Evolutionary conservation across 1,140 invertebrate genomes (phyloP), one percentile per base, ranked within the genome.

Genomic region (Proctacanthus coquilletti): DNA sequence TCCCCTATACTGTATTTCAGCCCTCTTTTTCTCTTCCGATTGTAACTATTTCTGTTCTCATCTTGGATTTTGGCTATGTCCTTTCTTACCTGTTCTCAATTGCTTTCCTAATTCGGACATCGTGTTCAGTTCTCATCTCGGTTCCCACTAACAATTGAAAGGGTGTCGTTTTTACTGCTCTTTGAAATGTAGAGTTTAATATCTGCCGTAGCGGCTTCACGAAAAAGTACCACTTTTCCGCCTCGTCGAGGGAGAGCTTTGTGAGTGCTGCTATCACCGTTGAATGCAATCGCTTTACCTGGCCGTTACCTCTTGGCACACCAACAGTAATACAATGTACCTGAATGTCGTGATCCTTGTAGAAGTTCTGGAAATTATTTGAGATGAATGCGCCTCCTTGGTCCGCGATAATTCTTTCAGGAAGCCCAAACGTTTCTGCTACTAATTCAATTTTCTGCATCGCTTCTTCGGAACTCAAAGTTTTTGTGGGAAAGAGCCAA

Each of bases 401-500:
- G 18, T 44, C 47, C 3, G 38, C 18, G 6, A 49, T 33, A n/a
- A 49, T 38, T 23, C 45, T n/a, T 11, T 11, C 11, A 2, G 45
- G 45, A 4, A 34, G 40, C 10, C 47, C 45, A 18, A 43, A 47
- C 21, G 3, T 20, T 9, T 19, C n/a, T n/a, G 34, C 45, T 47
- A 31, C 48, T 44, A 4, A 46, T 34, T 13, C 34, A 9, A 39
- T 51, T 51, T 25, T 41, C 46, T 10, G 36, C 23, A 2, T 42
- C 42, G 3, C 44, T 34, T 18, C 17, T 9, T 38, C 21, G 0
- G 49, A 30, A 4, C 35, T 50, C 3, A 46, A 49, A 1, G 43
- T 43, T 30, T 45, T 48, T 21, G 47, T 40, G 1, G 45, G 39
- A 34, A 43, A 45, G 1, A 55, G 23, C 37, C 42, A 44, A 2